Evolutionary conservation across 2,113 vertebrate species (phyloP), one percentile per base, ranked within the genome.

Genomic region (Phaethornis superciliosus): DNA sequence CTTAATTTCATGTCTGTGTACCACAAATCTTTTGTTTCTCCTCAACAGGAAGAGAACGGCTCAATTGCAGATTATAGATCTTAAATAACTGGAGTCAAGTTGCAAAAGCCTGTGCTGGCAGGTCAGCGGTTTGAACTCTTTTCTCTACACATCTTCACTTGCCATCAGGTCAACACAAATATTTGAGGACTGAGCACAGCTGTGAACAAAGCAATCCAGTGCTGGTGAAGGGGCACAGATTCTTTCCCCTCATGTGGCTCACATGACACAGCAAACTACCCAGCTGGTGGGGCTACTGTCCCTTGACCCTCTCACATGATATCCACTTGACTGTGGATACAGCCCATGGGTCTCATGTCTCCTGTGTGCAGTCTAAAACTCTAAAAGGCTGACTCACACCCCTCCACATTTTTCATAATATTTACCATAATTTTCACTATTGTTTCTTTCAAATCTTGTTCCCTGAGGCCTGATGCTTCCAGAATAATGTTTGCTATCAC

Each of bases 101-200:
- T 85, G 93, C 78, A 85, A 92, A 94, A 82, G 94, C 52, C 59
- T 17, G 63, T 65, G 70, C 84, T 89, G 87, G 89, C 89, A 96
- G 87, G 84, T 91, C 91, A 96, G 92, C 81, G 94, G 89, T 85
- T 89, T 94, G 87, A 92, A 94, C 74, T 92, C 78, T 37, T 87
- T 92, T 93, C 92, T 93, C 94, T 84, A 75, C 80, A 78, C 86
- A 91, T 85, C 89, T 91, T 89, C 93, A 92, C 74, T 93, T 87
- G 89, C 94, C 74, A 82, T 64, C 84, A 55, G 91, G 89, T 94
- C 87, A 90, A 86, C 81, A 87, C 89, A 94, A 94, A 95, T 77
- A 95, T 88, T 93, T 83, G 81, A 93, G 88, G 82, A 59, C 58
- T 90, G 63, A 94, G 85, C 0, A 1, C 92, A 91, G 90, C 85